Base-by-base conservation (phyloP, 2,888 invertebrate species). In the Rutpela maculata region DNA sequence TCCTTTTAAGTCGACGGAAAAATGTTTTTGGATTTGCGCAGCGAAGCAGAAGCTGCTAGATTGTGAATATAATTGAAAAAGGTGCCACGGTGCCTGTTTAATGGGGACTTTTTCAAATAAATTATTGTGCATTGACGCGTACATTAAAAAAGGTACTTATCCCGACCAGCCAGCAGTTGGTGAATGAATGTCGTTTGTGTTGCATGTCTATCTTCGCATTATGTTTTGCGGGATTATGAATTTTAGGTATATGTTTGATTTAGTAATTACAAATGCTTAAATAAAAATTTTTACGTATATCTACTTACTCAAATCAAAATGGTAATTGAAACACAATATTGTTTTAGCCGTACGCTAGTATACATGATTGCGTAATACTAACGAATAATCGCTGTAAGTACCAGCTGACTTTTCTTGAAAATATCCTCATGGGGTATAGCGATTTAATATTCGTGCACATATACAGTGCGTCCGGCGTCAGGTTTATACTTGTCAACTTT, bases 11-110 rank as follows among this genome's bases (percentile, higher is more conserved):
- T 85, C 84, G 84, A 82, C 82, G 86, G 85, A 85, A 86, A 86
- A 87, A 82, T 85, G 87, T 88, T 88, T 77, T 88, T 88, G 83
- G 86, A 85, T 86, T 86, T 87, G 84, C 81, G 85, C 88, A 87
- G 78, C 85, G 84, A 86, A 84, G 88, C 88, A 88, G 87, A 85
- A 89, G 87, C 85, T 87, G 85, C 86, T 88, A 88, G 88, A 89
- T 89, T 89, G 88, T 87, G 87, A 87, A 88, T 87, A 88, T 89
- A 89, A 89, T 89, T 89, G 89, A 89, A 89, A 88, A 88, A 89
- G 87, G 88, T 88, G 87, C 85, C 87, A 60, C 67, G 60, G 22
- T 65, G 71, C 66, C 43, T 86, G 85, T 88, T 87, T 88, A 86
- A 88, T 85, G 82, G 88, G 88, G 86, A 86, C 85, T 85, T 73